Percentiles rank a stretch among this genome's conserved stretches.
Conservation (phyloP, 2,113 vertebrate species). For the Girardinichthys multiradiatus region DNA sequence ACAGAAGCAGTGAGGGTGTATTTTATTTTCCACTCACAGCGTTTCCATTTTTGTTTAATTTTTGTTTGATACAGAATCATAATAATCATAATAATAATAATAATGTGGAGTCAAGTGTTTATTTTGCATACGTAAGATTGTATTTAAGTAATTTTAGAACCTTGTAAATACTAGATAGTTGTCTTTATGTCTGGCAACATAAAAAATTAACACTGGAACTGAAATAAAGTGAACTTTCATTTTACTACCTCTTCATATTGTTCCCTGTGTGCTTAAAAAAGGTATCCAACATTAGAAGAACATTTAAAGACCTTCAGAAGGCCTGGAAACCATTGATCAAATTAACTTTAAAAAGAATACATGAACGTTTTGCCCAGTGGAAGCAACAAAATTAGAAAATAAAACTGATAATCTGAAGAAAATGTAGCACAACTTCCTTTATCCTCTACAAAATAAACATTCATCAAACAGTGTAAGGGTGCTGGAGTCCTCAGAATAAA, state of each 20-base stretch:
- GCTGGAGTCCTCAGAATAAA: slow-evolving; percentile 21
- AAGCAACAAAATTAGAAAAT: not conserved
- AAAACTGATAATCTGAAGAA: not conserved
- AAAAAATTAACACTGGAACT: not conserved
- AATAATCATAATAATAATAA: no score
- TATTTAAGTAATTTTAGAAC: not conserved
- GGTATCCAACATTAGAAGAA: no score
- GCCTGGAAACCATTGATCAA: not conserved
- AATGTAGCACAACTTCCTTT: not conserved
- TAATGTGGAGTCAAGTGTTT: no score
- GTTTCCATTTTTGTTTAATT: no score
- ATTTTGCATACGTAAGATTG: no score
- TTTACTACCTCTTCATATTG: not conserved
- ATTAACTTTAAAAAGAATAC: not conserved
- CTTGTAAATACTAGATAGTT: not conserved
- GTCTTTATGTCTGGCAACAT: not conserved
- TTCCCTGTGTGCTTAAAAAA: not conserved
- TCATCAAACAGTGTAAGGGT: not conserved
- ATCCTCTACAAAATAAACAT: not conserved
- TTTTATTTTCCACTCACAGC: no score
- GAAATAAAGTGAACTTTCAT: no score
- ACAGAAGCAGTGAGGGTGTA: no score
- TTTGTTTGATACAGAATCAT: no score
- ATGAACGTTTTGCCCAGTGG: not conserved
- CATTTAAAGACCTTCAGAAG: no score